Conservation (phyloP, 92 coral and sea anemone species). For the Palythoa grandiflora region DNA sequence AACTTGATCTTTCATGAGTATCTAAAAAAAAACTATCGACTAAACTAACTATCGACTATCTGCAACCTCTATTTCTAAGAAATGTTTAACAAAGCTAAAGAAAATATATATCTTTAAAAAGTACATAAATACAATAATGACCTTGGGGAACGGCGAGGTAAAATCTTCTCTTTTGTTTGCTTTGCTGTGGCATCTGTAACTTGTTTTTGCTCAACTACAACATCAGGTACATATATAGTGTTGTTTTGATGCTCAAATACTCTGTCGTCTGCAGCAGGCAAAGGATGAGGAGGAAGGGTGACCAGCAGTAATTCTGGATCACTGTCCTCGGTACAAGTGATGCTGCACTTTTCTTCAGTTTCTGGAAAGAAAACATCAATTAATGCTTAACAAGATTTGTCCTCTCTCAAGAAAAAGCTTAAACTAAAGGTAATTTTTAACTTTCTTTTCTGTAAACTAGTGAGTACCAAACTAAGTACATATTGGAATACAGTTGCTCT, state of each 20-base stretch:
- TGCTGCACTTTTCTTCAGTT: not conserved
- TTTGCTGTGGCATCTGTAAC: not conserved
- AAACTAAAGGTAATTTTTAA: no score
- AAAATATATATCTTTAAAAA: no score
- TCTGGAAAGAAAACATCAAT: not conserved
- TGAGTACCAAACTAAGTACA: no score
- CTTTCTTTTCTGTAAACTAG: no score
- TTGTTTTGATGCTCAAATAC: not conserved
- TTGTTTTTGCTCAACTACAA: not conserved
- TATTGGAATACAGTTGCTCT: no score
- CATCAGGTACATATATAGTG: not conserved
- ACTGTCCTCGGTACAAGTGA: slow-evolving; percentile 28
- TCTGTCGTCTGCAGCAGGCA: not conserved
- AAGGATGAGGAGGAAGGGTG: not conserved
- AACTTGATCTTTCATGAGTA: no score
- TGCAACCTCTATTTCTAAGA: no score
- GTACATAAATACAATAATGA: not conserved
- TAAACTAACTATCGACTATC: no score
- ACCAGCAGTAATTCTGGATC: not conserved
- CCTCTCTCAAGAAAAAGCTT: no score
- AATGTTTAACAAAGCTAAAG: no score
- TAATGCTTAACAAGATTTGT: not conserved
- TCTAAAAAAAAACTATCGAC: no score
- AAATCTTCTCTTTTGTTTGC: not conserved
- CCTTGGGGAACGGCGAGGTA: slow-evolving; percentile 37